Percentiles rank a stretch among this genome's conserved stretches.
Evolutionary conservation across 2,113 vertebrate genomes (phyloP).

Genomic region (Alces alces): DNA sequence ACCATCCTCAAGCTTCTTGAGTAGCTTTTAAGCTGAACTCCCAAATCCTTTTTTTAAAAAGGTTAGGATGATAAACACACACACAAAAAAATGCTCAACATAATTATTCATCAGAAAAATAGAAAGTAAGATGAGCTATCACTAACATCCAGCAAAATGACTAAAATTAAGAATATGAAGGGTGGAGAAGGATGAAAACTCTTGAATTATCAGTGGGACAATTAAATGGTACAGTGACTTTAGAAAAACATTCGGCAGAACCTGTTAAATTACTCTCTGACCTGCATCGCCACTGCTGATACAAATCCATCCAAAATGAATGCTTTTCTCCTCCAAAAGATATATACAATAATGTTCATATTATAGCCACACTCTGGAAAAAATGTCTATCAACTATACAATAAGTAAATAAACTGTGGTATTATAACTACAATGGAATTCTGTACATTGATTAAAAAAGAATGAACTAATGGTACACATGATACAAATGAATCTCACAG

Average conservation of each 20-base stretch:
- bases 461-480: neutral
- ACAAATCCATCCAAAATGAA: neutral
- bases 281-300: neutral
- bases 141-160: neutral
- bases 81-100: neutral
- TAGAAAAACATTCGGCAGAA: neutral
- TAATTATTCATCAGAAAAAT: slow-evolving; percentile 19
- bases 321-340: neutral
- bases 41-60: neutral
- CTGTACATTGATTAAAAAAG: neutral
- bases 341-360: neutral
- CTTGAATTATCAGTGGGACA: neutral
- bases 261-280: neutral
- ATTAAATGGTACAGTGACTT: neutral
- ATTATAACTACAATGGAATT: neutral
- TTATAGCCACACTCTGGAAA: neutral
- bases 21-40: neutral
- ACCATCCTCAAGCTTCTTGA: neutral
- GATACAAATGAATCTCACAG: neutral
- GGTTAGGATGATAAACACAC: neutral
- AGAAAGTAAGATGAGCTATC: neutral
- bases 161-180: neutral
- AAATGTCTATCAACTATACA: neutral
- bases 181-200: neutral
- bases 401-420: neutral